Conservation (phyloP, 2,113 vertebrate genomes). For the Urocolius indicus region DNA sequence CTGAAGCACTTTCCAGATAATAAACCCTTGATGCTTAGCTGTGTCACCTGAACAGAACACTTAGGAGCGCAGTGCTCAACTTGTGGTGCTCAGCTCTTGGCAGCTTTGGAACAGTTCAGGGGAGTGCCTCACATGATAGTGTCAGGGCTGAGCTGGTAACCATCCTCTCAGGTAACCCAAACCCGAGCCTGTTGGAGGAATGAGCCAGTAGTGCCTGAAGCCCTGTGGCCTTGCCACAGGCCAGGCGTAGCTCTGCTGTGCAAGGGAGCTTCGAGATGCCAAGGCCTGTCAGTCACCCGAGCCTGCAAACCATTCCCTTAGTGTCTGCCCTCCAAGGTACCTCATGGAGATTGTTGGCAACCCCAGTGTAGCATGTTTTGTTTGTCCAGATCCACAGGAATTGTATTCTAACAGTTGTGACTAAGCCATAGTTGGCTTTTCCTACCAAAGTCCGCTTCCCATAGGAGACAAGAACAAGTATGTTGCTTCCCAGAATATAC, state of each 20-base stretch:
- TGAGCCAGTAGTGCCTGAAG: too few relatives aligned
- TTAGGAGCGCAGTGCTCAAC: neutral
- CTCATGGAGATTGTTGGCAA: neutral
- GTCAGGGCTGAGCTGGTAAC: neutral
- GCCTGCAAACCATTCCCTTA: neutral
- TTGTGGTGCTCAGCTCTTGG: neutral
- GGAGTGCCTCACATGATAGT: fast-evolving
- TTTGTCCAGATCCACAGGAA: neutral
- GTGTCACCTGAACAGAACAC: neutral
- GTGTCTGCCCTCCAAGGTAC: neutral
- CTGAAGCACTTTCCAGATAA: neutral
- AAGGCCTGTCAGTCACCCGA: neutral
- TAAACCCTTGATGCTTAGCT: neutral
- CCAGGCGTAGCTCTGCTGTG: neutral
- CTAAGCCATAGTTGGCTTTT: neutral
- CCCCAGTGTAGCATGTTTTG: fast-evolving
- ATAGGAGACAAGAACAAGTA: neutral
- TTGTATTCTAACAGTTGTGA: neutral
- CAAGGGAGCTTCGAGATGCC: neutral
- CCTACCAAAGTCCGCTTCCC: neutral
- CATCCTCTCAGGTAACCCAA: neutral
- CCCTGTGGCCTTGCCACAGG: neutral
- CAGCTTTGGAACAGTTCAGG: neutral
- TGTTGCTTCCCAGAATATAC: neutral
- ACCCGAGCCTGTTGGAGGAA: neutral